Percentiles rank a stretch among this genome's conserved stretches.
Evolutionary conservation across 2,888 invertebrate species (phyloP).

Genomic region (Coleophora flavipennella): DNA sequence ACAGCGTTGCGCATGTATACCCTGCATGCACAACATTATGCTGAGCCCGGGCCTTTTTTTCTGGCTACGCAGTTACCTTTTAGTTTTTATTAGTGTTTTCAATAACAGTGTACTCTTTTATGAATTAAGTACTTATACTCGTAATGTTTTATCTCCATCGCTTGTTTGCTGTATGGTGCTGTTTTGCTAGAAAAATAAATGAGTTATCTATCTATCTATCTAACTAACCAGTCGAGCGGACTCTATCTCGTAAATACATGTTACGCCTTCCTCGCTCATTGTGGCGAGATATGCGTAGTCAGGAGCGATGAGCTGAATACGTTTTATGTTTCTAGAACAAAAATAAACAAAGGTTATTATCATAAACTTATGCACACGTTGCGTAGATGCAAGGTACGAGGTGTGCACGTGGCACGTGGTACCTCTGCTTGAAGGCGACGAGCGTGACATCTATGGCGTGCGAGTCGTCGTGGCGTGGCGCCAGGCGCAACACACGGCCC

Average conservation of each 20-base stretch:
- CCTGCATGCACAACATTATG: no score
- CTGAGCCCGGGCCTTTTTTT: no score
- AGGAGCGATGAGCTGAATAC: slow-evolving; percentile 51
- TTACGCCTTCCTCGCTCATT: slow-evolving; percentile 33
- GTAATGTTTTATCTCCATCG: no score
- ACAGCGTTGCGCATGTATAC: no score
- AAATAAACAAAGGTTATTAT: not conserved
- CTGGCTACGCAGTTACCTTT: no score
- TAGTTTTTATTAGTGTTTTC: no score
- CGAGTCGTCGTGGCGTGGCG: slow-evolving; percentile 37
- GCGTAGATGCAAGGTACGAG: not conserved
- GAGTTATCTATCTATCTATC: no score
- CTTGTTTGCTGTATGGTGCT: no score
- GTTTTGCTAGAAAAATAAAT: no score
- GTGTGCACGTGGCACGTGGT: not conserved
- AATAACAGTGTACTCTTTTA: no score
- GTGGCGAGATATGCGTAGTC: slow-evolving; percentile 37
- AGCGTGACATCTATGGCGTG: slow-evolving; percentile 32
- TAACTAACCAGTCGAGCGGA: slow-evolving; percentile 34
- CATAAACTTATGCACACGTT: not conserved
- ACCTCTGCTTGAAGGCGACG: slow-evolving; percentile 52
- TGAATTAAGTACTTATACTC: no score
- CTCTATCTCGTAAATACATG: slow-evolving; percentile 43
- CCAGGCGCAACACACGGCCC: slow-evolving; percentile 45
- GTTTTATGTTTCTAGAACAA: slow-evolving; percentile 38